A percentile compares a stretch with the other conserved stretches of the same genome.
phyloP scores from a whole-genome alignment of 1,140 invertebrate genomes.

The Panulirus ornatus region DNA sequence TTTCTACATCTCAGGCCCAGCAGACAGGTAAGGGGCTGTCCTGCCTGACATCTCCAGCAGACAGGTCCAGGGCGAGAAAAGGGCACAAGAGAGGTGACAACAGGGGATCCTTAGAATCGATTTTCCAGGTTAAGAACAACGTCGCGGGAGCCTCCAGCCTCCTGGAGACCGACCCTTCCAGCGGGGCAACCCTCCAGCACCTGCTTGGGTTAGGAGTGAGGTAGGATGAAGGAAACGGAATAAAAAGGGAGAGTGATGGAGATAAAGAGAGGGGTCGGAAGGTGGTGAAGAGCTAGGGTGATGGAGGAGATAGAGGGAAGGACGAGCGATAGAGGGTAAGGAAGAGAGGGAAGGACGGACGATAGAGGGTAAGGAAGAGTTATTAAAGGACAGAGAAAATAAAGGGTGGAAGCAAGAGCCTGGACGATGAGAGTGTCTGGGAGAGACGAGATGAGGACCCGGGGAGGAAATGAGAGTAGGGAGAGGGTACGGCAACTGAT shows the following conservation, averaged over 20 bases:
- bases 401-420: background rate
- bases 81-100: background rate
- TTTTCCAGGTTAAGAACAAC: background rate
- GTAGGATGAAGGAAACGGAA: background rate
- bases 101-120: background rate
- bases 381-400: background rate
- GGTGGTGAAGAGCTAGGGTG: background rate
- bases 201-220: background rate
- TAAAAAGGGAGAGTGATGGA: background rate
- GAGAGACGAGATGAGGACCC: background rate
- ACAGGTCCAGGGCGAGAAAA: background rate
- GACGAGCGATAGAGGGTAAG: background rate
- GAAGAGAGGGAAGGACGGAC: background rate
- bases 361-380: background rate
- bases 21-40: background rate
- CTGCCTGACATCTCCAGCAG: background rate
- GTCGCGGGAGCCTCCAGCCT: background rate
- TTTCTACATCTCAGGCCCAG: background rate
- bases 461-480: no score
- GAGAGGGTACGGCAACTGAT: no score
- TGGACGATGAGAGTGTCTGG: conserved; percentile 1
- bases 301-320: background rate
- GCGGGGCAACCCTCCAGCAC: no score
- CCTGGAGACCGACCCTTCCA: no score
- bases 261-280: background rate